Percentiles rank a stretch among this genome's conserved stretches.
Conservation (phyloP, 2,113 vertebrate species). For the Benitochromis conjunctus region DNA sequence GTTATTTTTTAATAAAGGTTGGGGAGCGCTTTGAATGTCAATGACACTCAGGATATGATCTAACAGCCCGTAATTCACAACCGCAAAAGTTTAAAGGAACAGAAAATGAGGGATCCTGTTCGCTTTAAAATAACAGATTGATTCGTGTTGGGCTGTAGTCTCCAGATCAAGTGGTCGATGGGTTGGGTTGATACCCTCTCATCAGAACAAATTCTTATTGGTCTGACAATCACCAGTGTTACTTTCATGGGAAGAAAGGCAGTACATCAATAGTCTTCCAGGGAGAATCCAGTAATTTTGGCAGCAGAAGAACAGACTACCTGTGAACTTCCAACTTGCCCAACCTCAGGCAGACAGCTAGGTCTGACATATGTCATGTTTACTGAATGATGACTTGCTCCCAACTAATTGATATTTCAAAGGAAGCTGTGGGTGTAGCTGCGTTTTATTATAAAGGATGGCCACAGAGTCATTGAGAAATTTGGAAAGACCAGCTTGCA, state of each 20-base stretch:
- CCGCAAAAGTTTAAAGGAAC: conserved; percentile 28
- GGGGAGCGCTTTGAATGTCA: conserved; percentile 37
- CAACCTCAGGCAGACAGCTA: background rate
- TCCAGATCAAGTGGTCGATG: background rate
- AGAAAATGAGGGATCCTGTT: conserved; percentile 4
- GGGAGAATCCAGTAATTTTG: background rate
- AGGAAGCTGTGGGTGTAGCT: background rate
- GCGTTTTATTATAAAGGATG: background rate
- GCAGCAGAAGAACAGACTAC: background rate
- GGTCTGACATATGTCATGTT: background rate
- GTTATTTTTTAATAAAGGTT: conserved; percentile 35
- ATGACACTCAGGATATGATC: conserved; percentile 27
- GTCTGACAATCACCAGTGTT: background rate
- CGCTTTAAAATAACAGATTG: conserved; percentile 17
- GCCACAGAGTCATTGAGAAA: background rate
- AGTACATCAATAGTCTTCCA: background rate
- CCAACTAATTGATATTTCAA: background rate
- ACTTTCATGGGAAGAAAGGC: background rate
- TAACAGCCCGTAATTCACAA: conserved; percentile 33
- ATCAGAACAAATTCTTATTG: background rate
- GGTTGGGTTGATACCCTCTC: background rate
- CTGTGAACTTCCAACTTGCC: background rate
- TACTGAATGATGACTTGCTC: background rate
- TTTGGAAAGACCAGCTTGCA: background rate
- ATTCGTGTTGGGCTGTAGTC: background rate